phyloP scores from a whole-genome alignment of 2,797 vertebrate species.

The Microctenopoma steveboyesi region DNA sequence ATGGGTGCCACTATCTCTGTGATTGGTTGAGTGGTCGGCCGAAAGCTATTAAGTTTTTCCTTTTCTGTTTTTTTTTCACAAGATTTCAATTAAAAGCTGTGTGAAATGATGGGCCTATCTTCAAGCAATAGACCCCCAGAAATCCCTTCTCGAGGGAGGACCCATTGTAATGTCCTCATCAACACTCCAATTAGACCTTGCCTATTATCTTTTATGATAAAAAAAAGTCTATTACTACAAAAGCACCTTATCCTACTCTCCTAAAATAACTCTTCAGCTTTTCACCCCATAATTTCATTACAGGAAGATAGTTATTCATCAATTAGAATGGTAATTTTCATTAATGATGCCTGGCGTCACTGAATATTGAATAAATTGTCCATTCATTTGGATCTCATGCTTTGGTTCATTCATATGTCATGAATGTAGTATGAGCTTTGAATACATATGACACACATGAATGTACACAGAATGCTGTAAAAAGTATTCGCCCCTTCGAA shows the following conservation, averaged over 20 bases:
- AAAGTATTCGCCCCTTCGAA: too few relatives aligned
- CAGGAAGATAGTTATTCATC: slow-evolving; percentile 77
- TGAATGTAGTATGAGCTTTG: slow-evolving; percentile 64
- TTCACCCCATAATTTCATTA: slow-evolving; percentile 81
- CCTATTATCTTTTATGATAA: slow-evolving; percentile 79
- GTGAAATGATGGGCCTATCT: slow-evolving; percentile 73
- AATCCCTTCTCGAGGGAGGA: slow-evolving; percentile 73
- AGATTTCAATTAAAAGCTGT: slow-evolving; percentile 83
- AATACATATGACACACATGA: slow-evolving; percentile 54
- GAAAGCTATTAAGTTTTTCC: slow-evolving; percentile 79
- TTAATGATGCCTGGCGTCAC: slow-evolving; percentile 66
- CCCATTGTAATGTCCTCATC: slow-evolving; percentile 79
- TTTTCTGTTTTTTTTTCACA: slow-evolving; percentile 57
- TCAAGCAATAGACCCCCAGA: slow-evolving; percentile 71
- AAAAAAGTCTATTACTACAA: slow-evolving; percentile 74
- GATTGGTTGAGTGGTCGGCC: slow-evolving; percentile 81
- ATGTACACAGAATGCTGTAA: background rate
- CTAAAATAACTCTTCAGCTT: slow-evolving; percentile 77
- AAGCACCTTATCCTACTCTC: slow-evolving; percentile 70
- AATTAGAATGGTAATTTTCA: slow-evolving; percentile 78
- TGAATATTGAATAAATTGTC: slow-evolving; percentile 71
- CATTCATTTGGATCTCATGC: slow-evolving; percentile 65
- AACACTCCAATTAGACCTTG: slow-evolving; percentile 81
- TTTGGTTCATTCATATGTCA: slow-evolving; percentile 67
- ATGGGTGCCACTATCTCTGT: slow-evolving; percentile 77